These are phyloP conservation scores for Nothocercus julius DNA, from an alignment of 2,113 vertebrate genomes.

Conservation along the genomic window DNA sequence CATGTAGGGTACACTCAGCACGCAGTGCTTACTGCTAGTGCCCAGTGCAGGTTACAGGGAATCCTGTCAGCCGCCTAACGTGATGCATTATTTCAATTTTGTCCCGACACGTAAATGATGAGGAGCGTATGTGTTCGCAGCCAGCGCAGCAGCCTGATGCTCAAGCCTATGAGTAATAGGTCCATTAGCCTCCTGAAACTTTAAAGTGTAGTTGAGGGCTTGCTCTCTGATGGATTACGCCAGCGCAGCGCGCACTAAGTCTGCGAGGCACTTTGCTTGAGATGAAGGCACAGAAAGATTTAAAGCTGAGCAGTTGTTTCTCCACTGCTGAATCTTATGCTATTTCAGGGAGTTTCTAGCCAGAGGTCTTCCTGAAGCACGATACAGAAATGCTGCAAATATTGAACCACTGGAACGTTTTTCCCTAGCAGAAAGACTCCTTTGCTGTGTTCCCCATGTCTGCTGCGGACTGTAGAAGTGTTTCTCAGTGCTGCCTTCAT, in stretches of 20 bases:
- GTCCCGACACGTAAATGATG: neutral
- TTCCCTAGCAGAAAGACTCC: neutral
- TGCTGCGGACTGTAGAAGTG: neutral
- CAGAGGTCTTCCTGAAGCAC: neutral
- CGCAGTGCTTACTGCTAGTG: neutral
- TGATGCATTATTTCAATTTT: constrained; percentile 39
- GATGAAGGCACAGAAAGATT: neutral
- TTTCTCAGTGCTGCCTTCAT: neutral
- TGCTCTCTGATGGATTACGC: neutral
- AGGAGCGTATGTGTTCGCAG: neutral
- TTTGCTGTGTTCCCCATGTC: neutral
- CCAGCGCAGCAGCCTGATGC: neutral
- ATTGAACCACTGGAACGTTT: neutral
- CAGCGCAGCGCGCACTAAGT: neutral
- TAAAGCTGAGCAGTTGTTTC: neutral
- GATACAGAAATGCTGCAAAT: neutral
- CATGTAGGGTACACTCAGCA: neutral
- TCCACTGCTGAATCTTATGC: neutral
- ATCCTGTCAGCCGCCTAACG: neutral
- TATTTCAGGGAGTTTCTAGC: neutral
- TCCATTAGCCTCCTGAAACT: neutral
- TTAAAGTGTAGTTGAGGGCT: neutral
- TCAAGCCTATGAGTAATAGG: rapidly evolving
- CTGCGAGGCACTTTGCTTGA: neutral
- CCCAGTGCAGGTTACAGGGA: neutral